Base-by-base conservation (phyloP, 1,140 invertebrate genomes). In the Gyrodactylus bullatarudis region DNA sequence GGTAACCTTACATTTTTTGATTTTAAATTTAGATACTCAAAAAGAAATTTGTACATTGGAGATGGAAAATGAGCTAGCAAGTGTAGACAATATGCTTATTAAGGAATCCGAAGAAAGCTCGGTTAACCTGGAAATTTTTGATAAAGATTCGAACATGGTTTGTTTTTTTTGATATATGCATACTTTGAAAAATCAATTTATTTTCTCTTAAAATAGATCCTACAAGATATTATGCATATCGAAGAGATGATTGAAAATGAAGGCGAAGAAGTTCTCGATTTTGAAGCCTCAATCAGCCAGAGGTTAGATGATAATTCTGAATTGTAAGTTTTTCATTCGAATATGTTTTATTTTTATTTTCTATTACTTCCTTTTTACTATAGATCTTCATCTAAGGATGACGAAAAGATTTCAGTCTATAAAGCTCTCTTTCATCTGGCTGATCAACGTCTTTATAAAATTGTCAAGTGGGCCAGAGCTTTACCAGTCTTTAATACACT, bases 401-500 rank as follows among this genome's bases (percentile, higher is more conserved):
- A 68, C 20, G 72, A 73, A n/a, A 26, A 73, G 2, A 34, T 69
- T 21, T 20, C 34, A 27, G 72, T 73, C 27, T 73, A 73, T 68
- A 22, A 26, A 8, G 72, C 77, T 73, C 75, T 79, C 75, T 75
- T 81, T 71, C 80, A 81, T 73, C 74, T 95, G 74, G 90, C 91
- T 54, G 92, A 96, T 81, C 88, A 93, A 80, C 82, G 91, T 27
- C 84, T 97, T 0, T 95, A 95, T 79, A 93, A 94, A 83, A 91
- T 97, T 76, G 92, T 97, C 73, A 91, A 93, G 78, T 97, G 92
- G 92, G 94, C 91, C 82, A 90, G 95, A 80, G 92, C 89, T 81
- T 82, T 96, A 78, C 91, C 91, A 19, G 84, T 95, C 1, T 95
- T 97, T 80, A 90, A 91, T 79, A 89, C 92, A 80, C 94, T 96